phyloP scores from a whole-genome alignment of 2,113 vertebrate genomes.

The Colossoma macropomum region DNA sequence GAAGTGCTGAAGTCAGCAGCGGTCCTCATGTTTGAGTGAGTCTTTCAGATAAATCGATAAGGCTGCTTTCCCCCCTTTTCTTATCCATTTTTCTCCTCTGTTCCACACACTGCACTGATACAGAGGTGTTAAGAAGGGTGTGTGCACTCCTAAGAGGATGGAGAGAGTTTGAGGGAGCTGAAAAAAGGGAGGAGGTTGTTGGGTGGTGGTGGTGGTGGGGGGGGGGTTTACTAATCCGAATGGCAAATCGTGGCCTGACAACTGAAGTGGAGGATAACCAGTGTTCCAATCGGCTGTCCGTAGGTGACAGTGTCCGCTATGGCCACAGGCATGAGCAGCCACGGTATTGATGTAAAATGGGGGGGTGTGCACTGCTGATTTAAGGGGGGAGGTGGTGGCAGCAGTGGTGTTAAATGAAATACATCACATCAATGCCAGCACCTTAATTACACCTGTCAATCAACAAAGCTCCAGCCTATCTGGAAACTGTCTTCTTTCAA shows the following conservation, averaged over 20 bases:
- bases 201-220: neutral
- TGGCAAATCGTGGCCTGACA: constrained; percentile 59
- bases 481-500: constrained; percentile 54
- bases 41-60: constrained; percentile 66
- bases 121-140: constrained; percentile 38
- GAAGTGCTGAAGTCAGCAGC: constrained; percentile 65
- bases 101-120: constrained; percentile 49
- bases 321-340: constrained; percentile 28
- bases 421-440: constrained; percentile 59
- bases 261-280: constrained; percentile 60
- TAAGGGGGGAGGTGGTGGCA: constrained; percentile 35
- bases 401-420: constrained; percentile 61
- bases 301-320: constrained; percentile 55
- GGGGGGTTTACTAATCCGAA: constrained; percentile 41
- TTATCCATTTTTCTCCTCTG: constrained; percentile 49
- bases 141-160: constrained; percentile 10
- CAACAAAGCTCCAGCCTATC: constrained; percentile 54
- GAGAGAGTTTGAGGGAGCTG: neutral
- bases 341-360: constrained; percentile 42
- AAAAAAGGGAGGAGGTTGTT: too few relatives aligned
- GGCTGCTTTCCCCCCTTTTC: constrained; percentile 48
- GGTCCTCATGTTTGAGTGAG: constrained; percentile 55
- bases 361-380: constrained; percentile 50
- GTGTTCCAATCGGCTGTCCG: constrained; percentile 56
- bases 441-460: constrained; percentile 70